Conservation (phyloP, 64 coral and sea anemone genomes). For the Dendronephthya gigantea region DNA sequence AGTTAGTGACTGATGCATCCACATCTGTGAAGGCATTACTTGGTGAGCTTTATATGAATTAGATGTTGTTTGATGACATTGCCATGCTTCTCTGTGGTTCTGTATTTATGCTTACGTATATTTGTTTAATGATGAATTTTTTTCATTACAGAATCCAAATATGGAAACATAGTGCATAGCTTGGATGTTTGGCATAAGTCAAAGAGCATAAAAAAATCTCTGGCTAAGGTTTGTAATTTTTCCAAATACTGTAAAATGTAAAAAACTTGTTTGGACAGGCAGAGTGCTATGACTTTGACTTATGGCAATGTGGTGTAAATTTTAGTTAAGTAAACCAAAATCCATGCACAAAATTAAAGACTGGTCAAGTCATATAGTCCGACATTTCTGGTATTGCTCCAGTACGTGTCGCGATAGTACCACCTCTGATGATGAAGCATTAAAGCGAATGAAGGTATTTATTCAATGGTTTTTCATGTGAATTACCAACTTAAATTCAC, state of each 20-base stretch:
- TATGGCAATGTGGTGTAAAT: neutral
- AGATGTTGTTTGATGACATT: neutral
- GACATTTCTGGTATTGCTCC: neutral
- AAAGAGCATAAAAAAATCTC: constrained; percentile 16
- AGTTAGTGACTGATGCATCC: constrained; percentile 10
- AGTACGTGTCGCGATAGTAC: neutral
- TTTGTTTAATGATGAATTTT: no score
- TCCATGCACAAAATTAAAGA: neutral
- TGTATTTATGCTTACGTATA: constrained; percentile 6
- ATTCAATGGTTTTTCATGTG: no score
- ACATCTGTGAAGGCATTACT: neutral
- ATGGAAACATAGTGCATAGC: constrained; percentile 25
- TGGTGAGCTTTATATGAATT: neutral
- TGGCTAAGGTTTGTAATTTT: neutral
- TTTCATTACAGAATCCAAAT: neutral
- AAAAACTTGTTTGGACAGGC: neutral
- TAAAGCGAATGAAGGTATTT: no score
- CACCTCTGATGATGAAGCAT: neutral
- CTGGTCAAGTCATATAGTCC: neutral
- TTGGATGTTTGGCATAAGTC: no score
- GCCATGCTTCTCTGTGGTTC: neutral
- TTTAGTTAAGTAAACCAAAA: neutral
- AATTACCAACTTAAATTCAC: neutral
- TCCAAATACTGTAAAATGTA: no score
- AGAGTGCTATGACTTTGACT: neutral